A percentile compares a stretch with the other conserved stretches of the same genome.
These are phyloP conservation scores for Seriola quinqueradiata DNA, from an alignment of 2,113 vertebrate species.

Conservation along the genomic window DNA sequence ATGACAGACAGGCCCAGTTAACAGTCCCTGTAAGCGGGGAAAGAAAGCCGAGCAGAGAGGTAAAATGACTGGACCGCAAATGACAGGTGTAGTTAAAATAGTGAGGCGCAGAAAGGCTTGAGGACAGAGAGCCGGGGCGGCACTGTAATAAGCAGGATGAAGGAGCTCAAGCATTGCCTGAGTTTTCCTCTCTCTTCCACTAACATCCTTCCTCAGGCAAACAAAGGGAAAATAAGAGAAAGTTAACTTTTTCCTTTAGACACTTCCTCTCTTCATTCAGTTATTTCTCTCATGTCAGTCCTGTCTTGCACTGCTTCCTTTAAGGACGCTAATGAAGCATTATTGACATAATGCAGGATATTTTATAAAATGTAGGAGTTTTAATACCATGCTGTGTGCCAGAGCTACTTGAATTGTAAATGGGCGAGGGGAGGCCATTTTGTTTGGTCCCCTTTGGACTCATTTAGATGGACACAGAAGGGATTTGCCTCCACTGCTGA, in stretches of 20 bases:
- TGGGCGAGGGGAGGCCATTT: conserved; percentile 69
- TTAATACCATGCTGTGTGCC: conserved; percentile 57
- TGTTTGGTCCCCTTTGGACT: conserved; percentile 72
- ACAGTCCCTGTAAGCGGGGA: conserved; percentile 80
- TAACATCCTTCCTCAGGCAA: conserved; percentile 80
- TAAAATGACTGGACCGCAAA: conserved; percentile 86
- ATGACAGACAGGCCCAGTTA: conserved; percentile 86
- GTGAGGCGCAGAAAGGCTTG: conserved; percentile 81
- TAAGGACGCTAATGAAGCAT: conserved; percentile 54
- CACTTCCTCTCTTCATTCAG: conserved; percentile 56
- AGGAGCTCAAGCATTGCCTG: conserved; percentile 78
- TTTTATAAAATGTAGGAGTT: conserved; percentile 36
- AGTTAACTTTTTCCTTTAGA: conserved; percentile 77
- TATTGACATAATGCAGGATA: conserved; percentile 47
- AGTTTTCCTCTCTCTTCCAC: conserved; percentile 77
- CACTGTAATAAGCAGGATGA: conserved; percentile 80
- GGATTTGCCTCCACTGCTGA: conserved; percentile 75
- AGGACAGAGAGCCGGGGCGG: conserved; percentile 78
- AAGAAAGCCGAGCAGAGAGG: conserved; percentile 77
- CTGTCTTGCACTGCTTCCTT: conserved; percentile 20
- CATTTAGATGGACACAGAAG: conserved; percentile 74
- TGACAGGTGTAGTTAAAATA: conserved; percentile 88
- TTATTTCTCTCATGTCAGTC: conserved; percentile 44
- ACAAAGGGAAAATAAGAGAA: conserved; percentile 76
- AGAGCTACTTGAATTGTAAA: conserved; percentile 75